A percentile compares a stretch with the other conserved stretches of the same genome.
phyloP scores from a whole-genome alignment of 1,140 invertebrate genomes.

The Portunus trituberculatus region DNA sequence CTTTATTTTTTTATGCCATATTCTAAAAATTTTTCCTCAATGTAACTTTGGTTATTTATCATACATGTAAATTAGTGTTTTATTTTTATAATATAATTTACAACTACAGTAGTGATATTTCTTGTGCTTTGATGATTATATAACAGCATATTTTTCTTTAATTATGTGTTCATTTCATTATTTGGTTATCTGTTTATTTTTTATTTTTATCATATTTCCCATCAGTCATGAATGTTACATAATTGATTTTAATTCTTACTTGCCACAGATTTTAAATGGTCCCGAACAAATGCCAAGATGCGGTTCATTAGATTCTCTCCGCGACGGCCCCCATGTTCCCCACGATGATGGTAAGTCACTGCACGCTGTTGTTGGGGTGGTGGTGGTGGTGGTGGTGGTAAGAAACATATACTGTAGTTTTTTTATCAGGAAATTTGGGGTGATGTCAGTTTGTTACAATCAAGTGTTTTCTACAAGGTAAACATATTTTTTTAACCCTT shows the following conservation, averaged over 20 bases:
- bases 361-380: not conserved
- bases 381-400: not conserved
- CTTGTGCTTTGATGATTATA: not conserved
- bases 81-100: not conserved
- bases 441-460: too few relatives aligned
- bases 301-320: conserved; percentile 68
- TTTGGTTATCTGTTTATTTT: not conserved
- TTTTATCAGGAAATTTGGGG: too few relatives aligned
- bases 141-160: not conserved
- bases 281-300: conserved; percentile 64
- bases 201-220: not conserved
- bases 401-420: not conserved
- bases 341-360: conserved; percentile 71
- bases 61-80: too few relatives aligned
- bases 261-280: conserved; percentile 67
- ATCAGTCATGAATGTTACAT: not conserved
- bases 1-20: not conserved
- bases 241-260: not conserved
- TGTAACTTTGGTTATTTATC: not conserved
- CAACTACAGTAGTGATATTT: not conserved
- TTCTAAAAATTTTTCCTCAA: not conserved
- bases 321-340: conserved; percentile 62
- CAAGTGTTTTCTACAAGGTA: too few relatives aligned
- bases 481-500: too few relatives aligned
- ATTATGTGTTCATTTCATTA: not conserved